Base-by-base conservation (phyloP, 2,113 vertebrate species). In the Apus apus region DNA sequence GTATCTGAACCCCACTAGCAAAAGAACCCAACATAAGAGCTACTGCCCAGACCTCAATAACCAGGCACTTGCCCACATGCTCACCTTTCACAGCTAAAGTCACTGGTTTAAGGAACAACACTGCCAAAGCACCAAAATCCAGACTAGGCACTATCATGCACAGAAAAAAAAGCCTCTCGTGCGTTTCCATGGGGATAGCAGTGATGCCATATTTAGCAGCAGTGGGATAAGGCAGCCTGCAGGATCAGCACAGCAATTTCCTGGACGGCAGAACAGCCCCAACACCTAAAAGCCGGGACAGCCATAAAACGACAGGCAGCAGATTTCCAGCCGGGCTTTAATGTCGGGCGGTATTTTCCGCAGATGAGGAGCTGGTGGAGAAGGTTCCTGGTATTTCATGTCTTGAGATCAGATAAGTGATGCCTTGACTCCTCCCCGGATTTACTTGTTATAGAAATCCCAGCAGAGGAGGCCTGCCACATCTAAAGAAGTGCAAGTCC, bases 131-230 rank as follows among this genome's bases (percentile, higher is more conserved):
- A 76, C 38, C 85, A 13, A 20, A 54, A 95, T 95, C 93, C 94
- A 77, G 72, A 40, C 46, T 19, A 60, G 79, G 90, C 60, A 48
- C 46, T 77, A 22, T 1, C 46, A 45, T 2, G 85, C 79, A 36
- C 2, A 54, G 85, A 2, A n/a, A 38, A n/a, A 40, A n/a, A 15
- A 91, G 90, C 6, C 40, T 43, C 40, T 62, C 36, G 34, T 12
- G 82, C 15, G 91, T 97, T 97, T 95, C 95, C 96, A 95, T 93
- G 94, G 96, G 95, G 93, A 97, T 3, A 3, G 87, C 18, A 3
- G 80, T 3, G 86, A 50, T 71, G 14, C 48, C 62, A 34, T 3
- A 8, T 11, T 16, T 77, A 62, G 88, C 36, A 0, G 61, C 15
- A 0, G 76, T 1, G 15, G 26, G 86, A 10, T 2, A 13, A 50